Evolutionary conservation across 2,888 invertebrate genomes (phyloP).

Genomic region (Pristionchus arcanus): DNA sequence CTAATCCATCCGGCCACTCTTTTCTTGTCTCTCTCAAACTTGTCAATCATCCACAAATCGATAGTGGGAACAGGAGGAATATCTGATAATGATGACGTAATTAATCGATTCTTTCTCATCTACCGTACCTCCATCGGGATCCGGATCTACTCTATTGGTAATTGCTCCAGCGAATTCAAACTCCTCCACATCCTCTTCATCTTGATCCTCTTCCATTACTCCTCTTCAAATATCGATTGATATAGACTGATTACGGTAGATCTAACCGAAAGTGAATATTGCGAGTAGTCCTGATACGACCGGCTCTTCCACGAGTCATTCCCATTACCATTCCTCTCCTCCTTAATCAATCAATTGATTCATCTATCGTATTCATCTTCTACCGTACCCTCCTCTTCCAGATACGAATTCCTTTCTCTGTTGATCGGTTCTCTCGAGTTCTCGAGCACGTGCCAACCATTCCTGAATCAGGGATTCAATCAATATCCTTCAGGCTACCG

Average conservation of each 20-base stretch:
- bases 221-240: constrained; percentile 23
- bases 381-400: constrained; percentile 21
- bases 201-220: constrained; percentile 50
- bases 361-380: neutral
- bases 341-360: constrained; percentile 20
- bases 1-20: constrained; percentile 52
- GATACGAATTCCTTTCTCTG: constrained; percentile 8
- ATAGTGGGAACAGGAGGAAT: neutral
- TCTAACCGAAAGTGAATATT: constrained; percentile 53
- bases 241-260: neutral
- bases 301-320: neutral
- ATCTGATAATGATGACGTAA: constrained; percentile 3
- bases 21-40: constrained; percentile 47
- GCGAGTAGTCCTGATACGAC: constrained; percentile 30
- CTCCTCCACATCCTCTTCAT: constrained; percentile 45
- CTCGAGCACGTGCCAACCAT: constrained; percentile 49
- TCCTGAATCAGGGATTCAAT: constrained; percentile 25
- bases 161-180: constrained; percentile 47
- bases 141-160: constrained; percentile 1
- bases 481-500: neutral
- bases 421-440: constrained; percentile 28
- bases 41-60: constrained; percentile 23
- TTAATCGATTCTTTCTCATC: constrained; percentile 14
- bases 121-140: constrained; percentile 24
- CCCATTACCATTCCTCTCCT: neutral